A percentile compares a stretch with the other conserved stretches of the same genome.
Evolutionary conservation across 2,797 vertebrate genomes (phyloP).

Genomic region (Hyperoplus immaculatus): DNA sequence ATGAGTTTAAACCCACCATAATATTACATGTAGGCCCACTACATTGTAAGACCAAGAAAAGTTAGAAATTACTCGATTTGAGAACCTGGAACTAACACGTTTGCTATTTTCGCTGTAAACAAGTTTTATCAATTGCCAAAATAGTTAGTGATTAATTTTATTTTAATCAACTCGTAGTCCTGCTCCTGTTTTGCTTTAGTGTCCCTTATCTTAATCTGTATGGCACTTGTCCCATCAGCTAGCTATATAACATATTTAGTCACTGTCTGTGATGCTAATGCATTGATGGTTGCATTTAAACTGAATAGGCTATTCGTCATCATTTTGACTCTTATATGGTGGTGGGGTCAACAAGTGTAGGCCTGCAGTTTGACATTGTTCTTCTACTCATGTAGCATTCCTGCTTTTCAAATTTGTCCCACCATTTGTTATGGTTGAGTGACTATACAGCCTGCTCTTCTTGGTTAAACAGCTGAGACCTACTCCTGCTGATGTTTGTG

Average conservation of each 20-base stretch:
- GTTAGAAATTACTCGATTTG: not conserved
- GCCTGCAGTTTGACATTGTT: constrained; percentile 19
- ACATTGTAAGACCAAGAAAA: not conserved
- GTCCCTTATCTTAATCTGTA: not conserved
- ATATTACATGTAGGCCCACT: not conserved
- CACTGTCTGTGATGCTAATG: no score
- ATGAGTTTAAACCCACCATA: not conserved
- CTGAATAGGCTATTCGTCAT: not conserved
- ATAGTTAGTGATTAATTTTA: not conserved
- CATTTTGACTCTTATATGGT: not conserved
- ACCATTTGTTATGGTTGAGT: constrained; percentile 57
- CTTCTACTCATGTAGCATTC: constrained; percentile 48
- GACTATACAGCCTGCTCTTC: constrained; percentile 34
- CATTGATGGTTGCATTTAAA: not conserved
- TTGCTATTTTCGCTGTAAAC: not conserved
- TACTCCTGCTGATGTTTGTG: not conserved
- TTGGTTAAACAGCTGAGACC: constrained; percentile 22
- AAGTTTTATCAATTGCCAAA: not conserved
- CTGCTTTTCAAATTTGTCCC: constrained; percentile 53
- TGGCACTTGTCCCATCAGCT: not conserved
- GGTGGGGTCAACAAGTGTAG: not conserved
- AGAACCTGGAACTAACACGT: not conserved
- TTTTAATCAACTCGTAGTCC: no score
- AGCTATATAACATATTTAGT: no score
- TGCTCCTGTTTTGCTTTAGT: no score